Evolutionary conservation across 2,113 vertebrate genomes (phyloP).

Genomic region (Podilymbus podiceps): DNA sequence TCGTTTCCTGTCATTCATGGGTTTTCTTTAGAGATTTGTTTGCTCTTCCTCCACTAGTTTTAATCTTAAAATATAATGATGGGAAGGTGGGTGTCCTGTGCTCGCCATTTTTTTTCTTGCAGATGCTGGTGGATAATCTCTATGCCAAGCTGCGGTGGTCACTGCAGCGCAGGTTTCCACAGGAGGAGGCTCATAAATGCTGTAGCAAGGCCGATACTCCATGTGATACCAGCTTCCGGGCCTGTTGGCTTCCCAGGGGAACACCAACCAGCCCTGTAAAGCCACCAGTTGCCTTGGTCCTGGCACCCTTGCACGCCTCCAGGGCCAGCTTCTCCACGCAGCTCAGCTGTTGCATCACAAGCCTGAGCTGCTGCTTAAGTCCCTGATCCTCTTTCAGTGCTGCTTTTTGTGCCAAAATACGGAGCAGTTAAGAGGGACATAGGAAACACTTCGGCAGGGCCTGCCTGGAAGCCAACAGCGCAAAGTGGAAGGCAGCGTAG

Average conservation of each 20-base stretch:
- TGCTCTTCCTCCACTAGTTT: neutral
- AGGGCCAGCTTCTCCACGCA: neutral
- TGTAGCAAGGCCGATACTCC: neutral
- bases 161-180: neutral
- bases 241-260: neutral
- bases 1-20: neutral
- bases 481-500: neutral
- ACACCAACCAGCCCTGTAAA: neutral
- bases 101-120: neutral
- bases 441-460: accelerated
- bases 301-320: neutral
- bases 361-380: neutral
- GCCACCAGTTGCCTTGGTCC: neutral
- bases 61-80: neutral
- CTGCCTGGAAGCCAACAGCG: neutral
- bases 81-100: neutral
- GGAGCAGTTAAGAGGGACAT: neutral
- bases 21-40: neutral
- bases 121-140: neutral
- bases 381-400: conserved; percentile 20
- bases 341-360: conserved; percentile 4
- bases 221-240: neutral
- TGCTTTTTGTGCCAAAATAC: neutral
- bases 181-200: neutral
- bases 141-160: neutral